Evolutionary conservation across 53 echinoderm and acorn worm species (phyloP), one percentile per base, ranked within the genome.

Genomic region (Crossaster papposus): DNA sequence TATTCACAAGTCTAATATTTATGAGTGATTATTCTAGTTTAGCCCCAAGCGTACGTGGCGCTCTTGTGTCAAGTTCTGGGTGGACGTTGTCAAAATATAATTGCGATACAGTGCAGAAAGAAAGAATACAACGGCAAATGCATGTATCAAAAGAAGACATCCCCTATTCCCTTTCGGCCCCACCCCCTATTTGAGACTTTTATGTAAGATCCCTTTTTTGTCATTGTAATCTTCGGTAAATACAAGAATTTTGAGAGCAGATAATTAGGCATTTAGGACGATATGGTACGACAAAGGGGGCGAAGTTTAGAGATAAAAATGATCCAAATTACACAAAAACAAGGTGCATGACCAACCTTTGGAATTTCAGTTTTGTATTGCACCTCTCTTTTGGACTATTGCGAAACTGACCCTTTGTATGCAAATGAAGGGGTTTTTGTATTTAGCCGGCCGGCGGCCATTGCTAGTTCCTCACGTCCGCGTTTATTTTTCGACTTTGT

Each of bases 381-480:
- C 24, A 31, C 54, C 30, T 9, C 24, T 50, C n/a, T 58, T 29
- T 4, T 17, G 18, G 20, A 26, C 34, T 79, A 44, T 52, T 52
- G 11, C 58, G 8, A 52, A 32, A 22, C n/a, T n/a, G n/a, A n/a
- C 55, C 58, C 58, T 80, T 80, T 80, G 80, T 80, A 80, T 80
- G 80, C 80, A 80, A 80, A 80, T 80, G 38, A 78, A 35, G 11
- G 30, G 11, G 9, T 70, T 11, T 70, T 30, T 70, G 70, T n/a
- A 2, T n/a, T n/a, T 30, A 71, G 14, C 4, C 72, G n/a, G n/a
- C n/a, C n/a, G n/a, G n/a, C n/a, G n/a, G n/a, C n/a, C n/a, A n/a
- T n/a, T n/a, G n/a, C n/a, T n/a, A n/a, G n/a, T n/a, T n/a, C n/a
- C n/a, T n/a, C n/a, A n/a, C n/a, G n/a, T n/a, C n/a, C n/a, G n/a